These are phyloP conservation scores for Argyrosomus japonicus DNA, from an alignment of 2,113 vertebrate genomes.

Conservation along the genomic window DNA sequence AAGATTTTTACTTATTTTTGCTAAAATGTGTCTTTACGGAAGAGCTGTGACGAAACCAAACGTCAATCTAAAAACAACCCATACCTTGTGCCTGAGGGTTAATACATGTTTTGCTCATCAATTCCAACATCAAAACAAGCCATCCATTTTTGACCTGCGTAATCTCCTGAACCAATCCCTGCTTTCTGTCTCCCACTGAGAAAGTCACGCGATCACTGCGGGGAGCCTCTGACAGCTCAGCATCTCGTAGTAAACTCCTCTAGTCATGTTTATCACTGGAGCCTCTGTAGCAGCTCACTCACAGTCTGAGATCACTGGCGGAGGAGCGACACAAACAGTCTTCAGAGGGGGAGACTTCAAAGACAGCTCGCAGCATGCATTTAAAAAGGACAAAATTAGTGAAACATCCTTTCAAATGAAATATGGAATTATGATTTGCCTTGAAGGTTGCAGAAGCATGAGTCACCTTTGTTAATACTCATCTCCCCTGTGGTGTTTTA, in stretches of 20 bases:
- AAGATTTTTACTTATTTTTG: neutral
- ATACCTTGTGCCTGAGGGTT: neutral
- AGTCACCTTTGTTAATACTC: constrained; percentile 72
- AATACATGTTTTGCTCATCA: constrained; percentile 29
- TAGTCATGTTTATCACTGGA: neutral
- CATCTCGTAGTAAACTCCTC: constrained; percentile 16
- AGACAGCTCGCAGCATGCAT: constrained; percentile 45
- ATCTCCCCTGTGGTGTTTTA: constrained; percentile 60
- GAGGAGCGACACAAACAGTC: constrained; percentile 35
- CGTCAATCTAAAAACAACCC: constrained; percentile 12
- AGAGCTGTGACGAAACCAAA: neutral
- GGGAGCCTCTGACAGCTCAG: constrained; percentile 12
- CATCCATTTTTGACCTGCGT: constrained; percentile 3
- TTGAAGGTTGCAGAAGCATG: constrained; percentile 58
- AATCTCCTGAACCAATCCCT: neutral
- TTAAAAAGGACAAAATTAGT: constrained; percentile 60
- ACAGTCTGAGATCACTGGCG: constrained; percentile 19
- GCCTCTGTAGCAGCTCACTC: constrained; percentile 8
- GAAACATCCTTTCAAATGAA: constrained; percentile 60
- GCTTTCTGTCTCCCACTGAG: constrained; percentile 13
- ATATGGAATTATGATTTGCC: constrained; percentile 57
- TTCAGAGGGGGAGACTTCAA: constrained; percentile 51
- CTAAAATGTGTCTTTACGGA: neutral
- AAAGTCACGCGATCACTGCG: neutral
- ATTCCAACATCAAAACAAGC: constrained; percentile 32